Conservation (phyloP, 2,888 invertebrate genomes). For the Leptinotarsa haldemani region DNA sequence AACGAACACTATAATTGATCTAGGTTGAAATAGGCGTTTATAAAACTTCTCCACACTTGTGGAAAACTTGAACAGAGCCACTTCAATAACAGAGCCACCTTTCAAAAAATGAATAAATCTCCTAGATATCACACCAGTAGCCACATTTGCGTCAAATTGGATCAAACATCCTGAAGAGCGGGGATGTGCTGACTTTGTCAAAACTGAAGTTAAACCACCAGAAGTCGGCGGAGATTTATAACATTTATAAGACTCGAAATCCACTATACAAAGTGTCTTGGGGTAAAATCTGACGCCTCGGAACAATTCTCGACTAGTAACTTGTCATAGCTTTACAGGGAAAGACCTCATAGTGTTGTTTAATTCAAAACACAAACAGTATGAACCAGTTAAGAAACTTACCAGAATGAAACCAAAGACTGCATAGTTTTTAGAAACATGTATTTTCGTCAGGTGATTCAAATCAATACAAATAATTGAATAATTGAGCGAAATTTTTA, state of each 20-base stretch:
- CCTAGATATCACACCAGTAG: constrained; percentile 25
- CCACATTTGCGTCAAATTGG: constrained; percentile 57
- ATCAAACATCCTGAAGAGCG: constrained; percentile 60
- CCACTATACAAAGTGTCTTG: constrained; percentile 64
- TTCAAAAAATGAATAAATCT: constrained; percentile 19
- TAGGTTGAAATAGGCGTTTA: too few relatives aligned
- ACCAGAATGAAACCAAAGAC: too few relatives aligned
- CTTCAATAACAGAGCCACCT: constrained; percentile 16
- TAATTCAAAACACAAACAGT: too few relatives aligned
- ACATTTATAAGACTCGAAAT: constrained; percentile 64
- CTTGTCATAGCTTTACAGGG: constrained; percentile 61
- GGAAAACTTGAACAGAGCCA: background rate
- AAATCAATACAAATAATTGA: too few relatives aligned
- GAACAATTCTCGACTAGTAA: constrained; percentile 62
- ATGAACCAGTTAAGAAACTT: too few relatives aligned
- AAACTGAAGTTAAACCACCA: constrained; percentile 63
- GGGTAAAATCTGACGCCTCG: constrained; percentile 57
- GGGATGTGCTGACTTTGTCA: constrained; percentile 63
- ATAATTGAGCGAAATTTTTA: too few relatives aligned
- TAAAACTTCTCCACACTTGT: background rate
- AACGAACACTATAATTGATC: too few relatives aligned
- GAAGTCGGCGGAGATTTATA: constrained; percentile 63
- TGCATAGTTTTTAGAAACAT: too few relatives aligned
- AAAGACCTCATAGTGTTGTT: constrained; percentile 20
- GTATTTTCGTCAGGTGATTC: too few relatives aligned